These are phyloP conservation scores for Oligia fasciuncula DNA, from an alignment of 2,888 invertebrate genomes.

Conservation along the genomic window DNA sequence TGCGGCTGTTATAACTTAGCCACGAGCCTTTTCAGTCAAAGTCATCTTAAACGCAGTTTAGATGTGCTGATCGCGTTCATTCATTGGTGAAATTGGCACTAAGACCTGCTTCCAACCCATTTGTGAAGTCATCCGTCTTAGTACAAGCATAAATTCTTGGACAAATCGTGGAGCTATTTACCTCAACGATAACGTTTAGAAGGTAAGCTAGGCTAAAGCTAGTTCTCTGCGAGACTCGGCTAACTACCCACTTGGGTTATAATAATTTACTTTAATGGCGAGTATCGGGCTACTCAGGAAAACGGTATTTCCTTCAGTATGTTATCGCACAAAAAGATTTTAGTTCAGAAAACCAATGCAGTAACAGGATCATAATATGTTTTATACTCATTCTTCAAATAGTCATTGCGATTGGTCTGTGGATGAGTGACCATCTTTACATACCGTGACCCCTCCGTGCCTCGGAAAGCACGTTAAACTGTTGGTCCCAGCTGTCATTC, in stretches of 20 bases:
- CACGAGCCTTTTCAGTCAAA: not conserved
- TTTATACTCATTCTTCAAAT: not conserved
- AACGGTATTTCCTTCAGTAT: slow-evolving; percentile 44
- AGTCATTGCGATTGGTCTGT: not conserved
- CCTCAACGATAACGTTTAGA: slow-evolving; percentile 23
- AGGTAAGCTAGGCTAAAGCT: slow-evolving; percentile 34
- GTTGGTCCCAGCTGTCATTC: no score
- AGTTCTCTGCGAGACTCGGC: slow-evolving; percentile 28
- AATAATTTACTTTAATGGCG: slow-evolving; percentile 69
- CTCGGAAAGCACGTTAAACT: no score
- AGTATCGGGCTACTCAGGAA: slow-evolving; percentile 51
- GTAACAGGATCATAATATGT: not conserved
- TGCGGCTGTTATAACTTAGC: not conserved
- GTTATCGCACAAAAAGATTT: slow-evolving; percentile 1
- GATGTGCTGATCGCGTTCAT: not conserved
- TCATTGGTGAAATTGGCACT: not conserved
- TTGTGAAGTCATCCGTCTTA: not conserved
- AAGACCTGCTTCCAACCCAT: not conserved
- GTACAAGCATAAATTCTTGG: slow-evolving; percentile 2
- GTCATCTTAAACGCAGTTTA: not conserved
- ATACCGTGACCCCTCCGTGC: no score
- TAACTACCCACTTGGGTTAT: slow-evolving; percentile 67
- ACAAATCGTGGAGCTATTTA: slow-evolving; percentile 18
- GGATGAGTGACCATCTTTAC: no score
- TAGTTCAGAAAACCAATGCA: slow-evolving; percentile 6